Evolutionary conservation across 2,113 vertebrate species (phyloP), one percentile per base, ranked within the genome.

Genomic region (Natator depressus): DNA sequence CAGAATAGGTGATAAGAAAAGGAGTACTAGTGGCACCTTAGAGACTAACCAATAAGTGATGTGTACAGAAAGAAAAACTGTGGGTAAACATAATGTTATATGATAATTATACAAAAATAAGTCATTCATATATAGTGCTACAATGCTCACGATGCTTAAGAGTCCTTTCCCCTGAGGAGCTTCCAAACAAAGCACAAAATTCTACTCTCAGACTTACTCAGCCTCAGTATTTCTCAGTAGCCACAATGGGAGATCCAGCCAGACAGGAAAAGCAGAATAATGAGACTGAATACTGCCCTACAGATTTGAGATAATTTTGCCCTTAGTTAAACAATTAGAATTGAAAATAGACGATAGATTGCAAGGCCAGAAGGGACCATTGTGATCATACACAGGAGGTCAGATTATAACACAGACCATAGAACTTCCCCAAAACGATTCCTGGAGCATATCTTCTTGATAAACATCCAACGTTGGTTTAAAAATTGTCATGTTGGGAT

Each of bases 281-380:
- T 24, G 82, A 24, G 13, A 7, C 31, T 80, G 49, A 1, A 6
- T 25, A 24, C 49, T 29, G 25, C 14, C 84, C 62, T 55, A 3
- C 16, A 25, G 6, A 0, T 0, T 53, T 53, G 80, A 86, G 38
- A 38, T 6, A 0, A 0, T 35, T 89, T 51, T 25, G 35, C 38
- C 46, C 57, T 20, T 65, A n/a, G 2, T 47, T 78, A 78, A 57
- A 35, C 13, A 3, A 0, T 3, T 3, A 91, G 46, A 57, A 82
- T 13, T 0, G 0, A 81, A 59, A 59, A 5, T 17, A 46, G 46
- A 5, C 17, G n/a, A n/a, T 27, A 59, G n/a, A 38, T 38, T 72
- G 35, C n/a, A 72, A 38, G 9, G 19, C 19, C n/a, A 72, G 65
- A 72, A 72, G n/a, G 19, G 17, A 10, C n/a, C 35, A 72, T 9